Conservation (phyloP, 2,888 invertebrate species). For the Macaria liturata region DNA sequence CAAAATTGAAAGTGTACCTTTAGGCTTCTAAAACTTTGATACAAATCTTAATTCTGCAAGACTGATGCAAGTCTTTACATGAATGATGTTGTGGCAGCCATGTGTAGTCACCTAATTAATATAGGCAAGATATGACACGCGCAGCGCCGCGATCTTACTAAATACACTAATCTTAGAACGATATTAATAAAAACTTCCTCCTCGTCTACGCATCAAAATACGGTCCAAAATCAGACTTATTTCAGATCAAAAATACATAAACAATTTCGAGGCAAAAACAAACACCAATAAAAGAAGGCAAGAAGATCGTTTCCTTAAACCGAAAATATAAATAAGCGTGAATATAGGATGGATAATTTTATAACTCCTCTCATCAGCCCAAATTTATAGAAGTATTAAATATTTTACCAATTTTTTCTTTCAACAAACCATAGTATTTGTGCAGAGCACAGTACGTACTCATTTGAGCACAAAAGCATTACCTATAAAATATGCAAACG, state of each 20-base stretch:
- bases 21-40: too few species aligned
- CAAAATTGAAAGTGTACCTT: too few species aligned
- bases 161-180: conserved; percentile 18
- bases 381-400: not conserved
- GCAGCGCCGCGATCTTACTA: conserved; percentile 26
- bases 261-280: conserved; percentile 20
- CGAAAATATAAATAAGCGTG: not conserved
- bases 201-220: conserved; percentile 22
- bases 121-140: conserved; percentile 24
- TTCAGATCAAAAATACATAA: conserved; percentile 6
- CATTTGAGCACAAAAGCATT: too few species aligned
- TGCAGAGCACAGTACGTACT: too few species aligned
- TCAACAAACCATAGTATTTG: too few species aligned
- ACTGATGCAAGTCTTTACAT: not conserved
- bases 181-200: conserved; percentile 12
- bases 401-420: not conserved
- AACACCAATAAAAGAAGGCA: conserved; percentile 23
- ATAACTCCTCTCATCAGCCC: not conserved
- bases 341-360: not conserved
- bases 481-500: too few species aligned
- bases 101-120: conserved; percentile 6
- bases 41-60: too few species aligned
- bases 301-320: conserved; percentile 17
- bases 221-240: conserved; percentile 13
- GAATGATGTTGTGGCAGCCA: conserved; percentile 3